These are phyloP conservation scores for Acrocera orbiculus DNA, from an alignment of 2,888 invertebrate genomes.

Conservation along the genomic window DNA sequence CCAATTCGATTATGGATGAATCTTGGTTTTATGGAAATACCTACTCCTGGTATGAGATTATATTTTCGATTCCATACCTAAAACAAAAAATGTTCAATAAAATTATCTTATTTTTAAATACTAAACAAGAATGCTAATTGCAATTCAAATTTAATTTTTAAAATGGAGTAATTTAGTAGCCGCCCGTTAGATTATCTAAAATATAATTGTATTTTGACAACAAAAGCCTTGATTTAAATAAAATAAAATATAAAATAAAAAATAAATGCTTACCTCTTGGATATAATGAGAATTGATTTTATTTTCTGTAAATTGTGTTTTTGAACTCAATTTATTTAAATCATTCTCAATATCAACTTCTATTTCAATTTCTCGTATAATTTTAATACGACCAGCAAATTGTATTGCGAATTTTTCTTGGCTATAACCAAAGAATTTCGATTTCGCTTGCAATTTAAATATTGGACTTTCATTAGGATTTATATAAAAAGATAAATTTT, in stretches of 20 bases:
- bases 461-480: constrained; percentile 29
- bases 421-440: constrained; percentile 41
- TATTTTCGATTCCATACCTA: constrained; percentile 20
- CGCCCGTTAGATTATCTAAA: no score
- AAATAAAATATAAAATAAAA: no score
- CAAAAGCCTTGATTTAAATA: no score
- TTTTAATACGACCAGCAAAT: constrained; percentile 39
- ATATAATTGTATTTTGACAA: no score
- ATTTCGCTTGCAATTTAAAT: constrained; percentile 35
- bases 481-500: constrained; percentile 26
- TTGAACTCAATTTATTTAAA: not conserved
- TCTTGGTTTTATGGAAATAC: constrained; percentile 33
- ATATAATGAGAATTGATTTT: not conserved
- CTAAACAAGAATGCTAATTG: no score
- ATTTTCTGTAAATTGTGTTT: not conserved
- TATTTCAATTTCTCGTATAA: constrained; percentile 32
- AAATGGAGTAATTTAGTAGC: no score
- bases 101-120: no score
- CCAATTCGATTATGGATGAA: constrained; percentile 42
- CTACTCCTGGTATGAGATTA: constrained; percentile 37
- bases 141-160: no score
- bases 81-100: no score
- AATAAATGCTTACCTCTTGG: no score
- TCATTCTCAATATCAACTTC: constrained; percentile 16
- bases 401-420: constrained; percentile 42